Evolutionary conservation across 2,113 vertebrate genomes (phyloP), one percentile per base, ranked within the genome.

Genomic region (Todiramphus saurophagus): DNA sequence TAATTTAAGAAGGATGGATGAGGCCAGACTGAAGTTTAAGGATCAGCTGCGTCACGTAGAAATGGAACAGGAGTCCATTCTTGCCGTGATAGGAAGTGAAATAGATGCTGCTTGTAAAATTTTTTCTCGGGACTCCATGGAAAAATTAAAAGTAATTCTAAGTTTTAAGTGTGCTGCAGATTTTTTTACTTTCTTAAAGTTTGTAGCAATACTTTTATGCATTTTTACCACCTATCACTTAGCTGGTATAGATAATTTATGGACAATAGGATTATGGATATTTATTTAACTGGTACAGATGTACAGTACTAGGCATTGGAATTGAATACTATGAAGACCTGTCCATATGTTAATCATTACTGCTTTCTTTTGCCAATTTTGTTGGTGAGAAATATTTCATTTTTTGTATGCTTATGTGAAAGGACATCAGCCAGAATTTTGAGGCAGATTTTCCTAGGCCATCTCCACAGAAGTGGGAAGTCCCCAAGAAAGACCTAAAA

Each of bases 101-200:
- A 98, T 99, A 80, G 99, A 99, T 93, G 53, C 97, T 58, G 98
- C 97, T 63, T 99, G 99, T 97, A 96, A 98, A 89, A 91, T 98
- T 56, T 97, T 99, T 89, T 98, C 98, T 30, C 97, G 96, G 58
- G 98, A 99, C 44, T 98, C 98, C 3, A 77, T 98, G 87, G 98
- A 99, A 76, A 99, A 99, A 97, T 98, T 99, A 27, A 98, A 99
- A 98, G 99, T 99, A 99, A 98, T 95, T 97, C 68, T 89, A 51
- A 87, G 7, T 95, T 97, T 83, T 97, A 67, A 84, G 25, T 91
- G 35, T 93, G 33, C 81, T 72, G 74, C 85, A 69, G 13, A 21
- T 73, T 85, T 97, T 93, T 53, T 53, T 53, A 16, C 27, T 53
- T 53, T 53, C 25, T 39, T 95, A 62, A 80, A 82, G 19, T 93